Evolutionary conservation across 1,140 invertebrate genomes (phyloP).

Genomic region (Cataglyphis hispanica): DNA sequence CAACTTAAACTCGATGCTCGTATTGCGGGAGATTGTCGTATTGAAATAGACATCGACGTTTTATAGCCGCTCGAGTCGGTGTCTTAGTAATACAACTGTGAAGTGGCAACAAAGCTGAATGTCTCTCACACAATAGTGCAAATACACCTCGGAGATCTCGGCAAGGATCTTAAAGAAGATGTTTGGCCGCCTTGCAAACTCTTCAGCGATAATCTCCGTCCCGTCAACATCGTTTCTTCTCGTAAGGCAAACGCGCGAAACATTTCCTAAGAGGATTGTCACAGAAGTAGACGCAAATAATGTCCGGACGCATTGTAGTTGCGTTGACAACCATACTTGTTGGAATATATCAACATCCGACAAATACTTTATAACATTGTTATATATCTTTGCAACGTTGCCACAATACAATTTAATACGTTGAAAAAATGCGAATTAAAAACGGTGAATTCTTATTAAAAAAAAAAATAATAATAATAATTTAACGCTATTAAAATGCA

Average conservation of each 20-base stretch:
- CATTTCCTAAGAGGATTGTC: slow-evolving; percentile 40
- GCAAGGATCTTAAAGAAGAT: slow-evolving; percentile 56
- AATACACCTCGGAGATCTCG: slow-evolving; percentile 42
- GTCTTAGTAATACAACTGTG: slow-evolving; percentile 23
- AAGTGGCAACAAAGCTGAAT: slow-evolving; percentile 56
- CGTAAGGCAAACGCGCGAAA: slow-evolving; percentile 39
- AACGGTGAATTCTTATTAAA: background rate
- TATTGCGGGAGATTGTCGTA: slow-evolving; percentile 2
- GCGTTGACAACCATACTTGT: background rate
- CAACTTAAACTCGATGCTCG: slow-evolving; percentile 25
- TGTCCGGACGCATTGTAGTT: slow-evolving; percentile 3
- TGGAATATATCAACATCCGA: background rate
- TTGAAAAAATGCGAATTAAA: background rate
- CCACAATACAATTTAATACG: background rate
- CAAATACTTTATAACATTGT: background rate
- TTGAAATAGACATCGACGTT: slow-evolving; percentile 47
- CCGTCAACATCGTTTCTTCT: slow-evolving; percentile 44
- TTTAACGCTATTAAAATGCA: background rate
- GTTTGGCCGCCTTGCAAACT: slow-evolving; percentile 52
- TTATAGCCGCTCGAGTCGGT: background rate
- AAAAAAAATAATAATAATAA: background rate
- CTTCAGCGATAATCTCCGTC: slow-evolving; percentile 51
- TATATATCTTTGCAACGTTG: background rate
- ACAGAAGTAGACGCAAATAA: slow-evolving; percentile 41
- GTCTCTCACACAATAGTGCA: slow-evolving; percentile 43